Evolutionary conservation across 1,140 invertebrate genomes (phyloP), one percentile per base, ranked within the genome.

Genomic region (Drosophila pachea): DNA sequence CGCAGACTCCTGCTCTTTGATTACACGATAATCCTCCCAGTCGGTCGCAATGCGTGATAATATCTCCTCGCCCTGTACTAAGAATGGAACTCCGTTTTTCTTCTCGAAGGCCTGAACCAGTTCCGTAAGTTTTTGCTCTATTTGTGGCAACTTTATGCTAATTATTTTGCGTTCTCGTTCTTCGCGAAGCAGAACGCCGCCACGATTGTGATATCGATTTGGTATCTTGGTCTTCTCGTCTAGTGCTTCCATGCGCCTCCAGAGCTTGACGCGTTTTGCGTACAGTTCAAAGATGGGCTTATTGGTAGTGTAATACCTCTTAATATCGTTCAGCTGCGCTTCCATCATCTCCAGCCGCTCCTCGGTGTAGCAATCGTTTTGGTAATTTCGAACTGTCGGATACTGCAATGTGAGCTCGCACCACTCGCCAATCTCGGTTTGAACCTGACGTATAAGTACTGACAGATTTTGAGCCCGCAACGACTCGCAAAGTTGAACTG

Each of bases 91-190:
- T 1, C 8, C 7, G 1, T 22, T 12, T 1, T 16, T 9, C 40
- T 38, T n/a, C 14, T 58, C 38, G 4, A 38, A 69, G 1, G 42
- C 22, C 4, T 58, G 47, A 9, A 56, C 53, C 22, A 69, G 6
- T 4, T 69, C 47, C 4, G 4, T 7, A 0, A 69, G 48, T 0
- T 65, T 4, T 0, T 38, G 32, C 33, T 69, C 67, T 8, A 69
- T 47, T n/a, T 16, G 6, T 0, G 61, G 67, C 33, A 69, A 11
- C 11, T 69, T 58, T 0, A 8, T 16, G 8, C 5, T 31, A 11
- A 69, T 69, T 4, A 22, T 6, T 2, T 58, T 69, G 8, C 67
- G 67, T 7, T 69, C 67, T 3, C 53, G 54, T n/a, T 69, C 67
- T 47, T 69, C 67, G 4, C 38, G 38, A 0, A 69, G 29, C 33